Evolutionary conservation across 2,888 invertebrate genomes (phyloP), one percentile per base, ranked within the genome.

Genomic region (Caenorhabditis angaria): DNA sequence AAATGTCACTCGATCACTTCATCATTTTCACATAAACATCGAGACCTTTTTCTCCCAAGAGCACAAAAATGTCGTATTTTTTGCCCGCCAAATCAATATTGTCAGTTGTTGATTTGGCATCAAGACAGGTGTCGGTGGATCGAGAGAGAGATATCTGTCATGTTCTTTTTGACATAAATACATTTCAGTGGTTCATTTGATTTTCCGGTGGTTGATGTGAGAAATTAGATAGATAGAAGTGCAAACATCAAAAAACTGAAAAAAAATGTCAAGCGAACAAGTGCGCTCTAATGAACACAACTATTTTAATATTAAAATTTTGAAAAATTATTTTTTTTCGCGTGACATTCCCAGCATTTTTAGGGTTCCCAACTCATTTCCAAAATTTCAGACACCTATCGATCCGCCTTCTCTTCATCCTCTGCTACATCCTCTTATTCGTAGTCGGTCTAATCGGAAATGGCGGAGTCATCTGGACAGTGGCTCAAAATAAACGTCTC

Each of bases 391-490:
- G 85, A 63, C 74, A 81, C 54, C 58, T 82, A 58, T 73, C 67
- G 61, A 79, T 86, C 20, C 82, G 82, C 57, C 66, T 78, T 27
- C 61, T 83, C 54, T 84, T 86, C 75, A 81, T 76, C 20, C 57
- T 85, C 55, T 74, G 83, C 66, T 86, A 86, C 78, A 76, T 81
- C 41, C 61, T 78, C 29, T 68, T 86, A 27, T 86, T 86, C 76
- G 67, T 82, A 8, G 57, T 83, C 58, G 86, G 87, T 25, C 64
- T 87, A 24, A 60, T 82, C 60, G 86, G 87, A 55, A 87, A 87
- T 61, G 86, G 85, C 25, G 82, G 84, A 8, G 87, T 87, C n/a
- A 55, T 86, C 35, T 73, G 81, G 68, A 83, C 85, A 12, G 83
- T 86, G 47, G 79, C 78, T 2, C 65, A 77, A 28, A 83, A 86